phyloP scores from a whole-genome alignment of 2,888 invertebrate species.

The Patella depressa region DNA sequence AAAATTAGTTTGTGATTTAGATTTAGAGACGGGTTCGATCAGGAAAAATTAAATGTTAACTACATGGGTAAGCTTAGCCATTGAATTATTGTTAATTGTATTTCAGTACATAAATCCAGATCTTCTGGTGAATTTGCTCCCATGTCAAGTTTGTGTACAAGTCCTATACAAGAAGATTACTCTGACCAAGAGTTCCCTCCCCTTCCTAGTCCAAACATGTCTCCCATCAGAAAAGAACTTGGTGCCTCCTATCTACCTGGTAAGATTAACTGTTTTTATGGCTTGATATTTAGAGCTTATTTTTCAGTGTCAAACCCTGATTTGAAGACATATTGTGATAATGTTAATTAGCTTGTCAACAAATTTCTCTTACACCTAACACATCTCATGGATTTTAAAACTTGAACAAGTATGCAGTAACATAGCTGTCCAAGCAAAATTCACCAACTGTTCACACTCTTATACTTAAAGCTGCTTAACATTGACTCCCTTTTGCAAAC shows the following conservation, averaged over 20 bases:
- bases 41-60: too few species aligned
- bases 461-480: too few species aligned
- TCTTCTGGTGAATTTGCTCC: slow-evolving; percentile 19
- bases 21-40: too few species aligned
- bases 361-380: slow-evolving; percentile 19
- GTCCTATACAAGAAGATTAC: slow-evolving; percentile 14
- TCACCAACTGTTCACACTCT: not conserved
- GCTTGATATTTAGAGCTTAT: not conserved
- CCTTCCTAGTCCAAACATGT: slow-evolving; percentile 21
- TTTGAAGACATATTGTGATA: too few species aligned
- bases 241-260: slow-evolving; percentile 46
- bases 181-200: slow-evolving; percentile 17
- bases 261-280: slow-evolving; percentile 9
- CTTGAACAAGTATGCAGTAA: slow-evolving; percentile 15
- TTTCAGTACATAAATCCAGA: slow-evolving; percentile 12
- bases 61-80: too few species aligned
- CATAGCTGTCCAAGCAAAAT: not conserved
- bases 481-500: too few species aligned
- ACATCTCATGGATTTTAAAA: slow-evolving; percentile 21
- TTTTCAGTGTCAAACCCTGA: too few species aligned
- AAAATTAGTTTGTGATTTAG: too few species aligned
- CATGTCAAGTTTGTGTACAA: slow-evolving; percentile 15
- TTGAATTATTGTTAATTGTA: not conserved
- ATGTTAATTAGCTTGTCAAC: too few species aligned
- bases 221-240: slow-evolving; percentile 18